Conservation (phyloP, 2,888 invertebrate species). For the Apamea sordens region DNA sequence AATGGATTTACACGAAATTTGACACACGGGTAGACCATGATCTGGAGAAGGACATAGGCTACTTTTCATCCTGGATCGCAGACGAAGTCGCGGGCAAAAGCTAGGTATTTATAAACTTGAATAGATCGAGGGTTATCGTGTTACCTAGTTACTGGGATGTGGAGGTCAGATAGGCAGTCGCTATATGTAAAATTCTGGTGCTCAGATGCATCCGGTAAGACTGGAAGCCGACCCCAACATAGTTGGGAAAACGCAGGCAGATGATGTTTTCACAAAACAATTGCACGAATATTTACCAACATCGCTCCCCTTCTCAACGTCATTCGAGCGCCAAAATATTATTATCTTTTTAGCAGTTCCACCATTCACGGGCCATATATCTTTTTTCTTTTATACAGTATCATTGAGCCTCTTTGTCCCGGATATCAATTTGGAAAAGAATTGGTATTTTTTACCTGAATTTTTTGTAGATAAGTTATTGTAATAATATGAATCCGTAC, state of each 20-base stretch:
- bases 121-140: not conserved
- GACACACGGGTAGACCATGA: too few relatives aligned
- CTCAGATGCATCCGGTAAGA: too few relatives aligned
- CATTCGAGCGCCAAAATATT: not conserved
- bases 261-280: not conserved
- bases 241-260: too few relatives aligned
- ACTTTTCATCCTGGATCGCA: too few relatives aligned
- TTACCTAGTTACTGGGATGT: not conserved
- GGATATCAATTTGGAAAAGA: conserved; percentile 24
- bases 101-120: too few relatives aligned
- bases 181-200: too few relatives aligned
- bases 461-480: conserved; percentile 30
- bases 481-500: conserved; percentile 1
- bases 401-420: not conserved
- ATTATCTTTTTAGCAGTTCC: not conserved
- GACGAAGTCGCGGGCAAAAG: too few relatives aligned
- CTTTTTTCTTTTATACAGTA: not conserved
- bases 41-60: too few relatives aligned
- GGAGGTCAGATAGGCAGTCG: not conserved
- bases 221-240: too few relatives aligned
- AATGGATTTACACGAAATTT: too few relatives aligned
- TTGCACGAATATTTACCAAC: not conserved
- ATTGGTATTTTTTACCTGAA: conserved; percentile 28
- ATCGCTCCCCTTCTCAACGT: not conserved
- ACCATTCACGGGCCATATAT: not conserved